Evolutionary conservation across 2,888 invertebrate species (phyloP).

Genomic region (Adelognathus sp.): DNA sequence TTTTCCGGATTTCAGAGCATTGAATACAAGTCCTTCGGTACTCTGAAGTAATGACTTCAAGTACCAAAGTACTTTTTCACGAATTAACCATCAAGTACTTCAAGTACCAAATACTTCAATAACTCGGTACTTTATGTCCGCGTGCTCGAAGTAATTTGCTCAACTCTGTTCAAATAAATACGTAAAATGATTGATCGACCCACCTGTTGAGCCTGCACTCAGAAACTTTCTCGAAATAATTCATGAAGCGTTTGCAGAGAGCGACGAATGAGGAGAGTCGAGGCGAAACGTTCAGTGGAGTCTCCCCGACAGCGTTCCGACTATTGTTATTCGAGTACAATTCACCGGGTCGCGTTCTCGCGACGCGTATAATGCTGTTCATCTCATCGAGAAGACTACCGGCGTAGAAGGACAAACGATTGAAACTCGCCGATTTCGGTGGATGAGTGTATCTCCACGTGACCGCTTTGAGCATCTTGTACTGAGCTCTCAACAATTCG

Average conservation of each 20-base stretch:
- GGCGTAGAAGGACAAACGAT: constrained; percentile 75
- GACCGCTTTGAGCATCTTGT: constrained; percentile 75
- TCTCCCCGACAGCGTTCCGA: constrained; percentile 4
- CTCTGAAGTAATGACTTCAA: no score
- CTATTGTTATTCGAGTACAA: constrained; percentile 32
- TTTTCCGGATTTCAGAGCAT: no score
- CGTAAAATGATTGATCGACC: constrained; percentile 1
- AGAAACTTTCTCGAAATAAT: constrained; percentile 77
- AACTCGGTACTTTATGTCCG: background rate
- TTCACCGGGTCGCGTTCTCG: constrained; percentile 56
- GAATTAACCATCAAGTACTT: no score
- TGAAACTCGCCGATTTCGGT: constrained; percentile 64
- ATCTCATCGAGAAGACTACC: constrained; percentile 75
- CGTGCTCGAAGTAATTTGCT: background rate
- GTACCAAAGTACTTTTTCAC: no score
- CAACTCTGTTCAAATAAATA: background rate
- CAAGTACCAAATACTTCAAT: no score
- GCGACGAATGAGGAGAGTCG: constrained; percentile 63
- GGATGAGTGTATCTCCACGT: constrained; percentile 79
- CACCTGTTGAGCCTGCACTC: constrained; percentile 77
- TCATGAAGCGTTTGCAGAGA: constrained; percentile 77
- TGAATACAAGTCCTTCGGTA: no score
- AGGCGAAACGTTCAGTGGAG: constrained; percentile 44
- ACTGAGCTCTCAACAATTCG: constrained; percentile 72
- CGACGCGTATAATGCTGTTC: constrained; percentile 65